Evolutionary conservation across 2,888 invertebrate species (phyloP).

Genomic region (Troides oblongomaculatus): DNA sequence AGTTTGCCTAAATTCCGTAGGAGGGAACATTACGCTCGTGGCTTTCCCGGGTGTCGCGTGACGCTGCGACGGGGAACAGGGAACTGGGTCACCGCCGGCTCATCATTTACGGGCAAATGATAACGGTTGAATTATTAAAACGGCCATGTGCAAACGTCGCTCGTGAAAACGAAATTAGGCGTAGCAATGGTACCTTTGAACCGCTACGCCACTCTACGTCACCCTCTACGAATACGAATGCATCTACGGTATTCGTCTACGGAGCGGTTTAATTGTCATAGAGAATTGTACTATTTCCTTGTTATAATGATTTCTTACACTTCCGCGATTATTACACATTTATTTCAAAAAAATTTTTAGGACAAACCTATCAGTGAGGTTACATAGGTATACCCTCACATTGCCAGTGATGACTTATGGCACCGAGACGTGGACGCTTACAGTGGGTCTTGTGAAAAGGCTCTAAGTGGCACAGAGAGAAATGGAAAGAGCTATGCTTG

Average conservation of each 20-base stretch:
- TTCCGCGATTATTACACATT: no score
- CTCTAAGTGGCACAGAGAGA: no score
- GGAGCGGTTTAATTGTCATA: not conserved
- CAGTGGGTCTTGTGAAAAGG: no score
- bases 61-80: conserved; percentile 46
- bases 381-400: no score
- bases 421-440: no score
- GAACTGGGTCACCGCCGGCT: conserved; percentile 65
- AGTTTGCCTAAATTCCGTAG: conserved; percentile 34
- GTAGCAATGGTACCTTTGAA: conserved; percentile 11
- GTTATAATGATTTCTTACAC: no score
- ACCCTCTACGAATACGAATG: no score
- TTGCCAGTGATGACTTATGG: no score
- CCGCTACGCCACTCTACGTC: conserved; percentile 1
- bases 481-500: no score
- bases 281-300: no score
- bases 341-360: no score
- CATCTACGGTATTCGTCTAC: not conserved
- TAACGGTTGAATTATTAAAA: conserved; percentile 60
- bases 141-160: conserved; percentile 28
- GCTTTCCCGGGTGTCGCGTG: conserved; percentile 52
- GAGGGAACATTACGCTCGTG: conserved; percentile 32
- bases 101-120: conserved; percentile 61
- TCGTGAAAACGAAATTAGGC: conserved; percentile 17
- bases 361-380: no score